A percentile compares a stretch with the other conserved stretches of the same genome.
These are phyloP conservation scores for Peromyscus polionotus DNA, from an alignment of 2,113 vertebrate species.

Conservation along the genomic window DNA sequence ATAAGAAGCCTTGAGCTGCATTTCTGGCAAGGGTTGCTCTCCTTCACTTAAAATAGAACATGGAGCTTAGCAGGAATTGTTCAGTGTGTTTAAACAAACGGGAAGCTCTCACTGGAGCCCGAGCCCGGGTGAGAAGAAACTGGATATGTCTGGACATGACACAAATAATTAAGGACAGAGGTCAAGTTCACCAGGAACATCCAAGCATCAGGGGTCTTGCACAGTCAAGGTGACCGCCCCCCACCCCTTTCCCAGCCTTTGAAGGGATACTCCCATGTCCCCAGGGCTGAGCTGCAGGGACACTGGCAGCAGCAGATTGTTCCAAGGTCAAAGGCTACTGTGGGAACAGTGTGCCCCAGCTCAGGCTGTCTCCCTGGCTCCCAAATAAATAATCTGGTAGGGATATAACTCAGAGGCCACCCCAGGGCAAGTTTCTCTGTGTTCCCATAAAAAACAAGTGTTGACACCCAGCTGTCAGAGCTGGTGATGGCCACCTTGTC, in stretches of 20 bases:
- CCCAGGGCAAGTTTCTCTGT: neutral
- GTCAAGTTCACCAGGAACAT: neutral
- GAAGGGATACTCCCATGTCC: rapidly evolving
- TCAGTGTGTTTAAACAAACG: no score
- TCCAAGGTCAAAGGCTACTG: neutral
- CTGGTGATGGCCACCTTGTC: rapidly evolving
- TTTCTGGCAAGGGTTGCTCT: neutral
- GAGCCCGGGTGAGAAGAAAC: neutral
- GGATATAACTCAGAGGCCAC: neutral
- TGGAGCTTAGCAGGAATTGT: neutral
- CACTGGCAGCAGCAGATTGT: neutral
- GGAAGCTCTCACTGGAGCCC: neutral
- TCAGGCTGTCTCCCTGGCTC: neutral
- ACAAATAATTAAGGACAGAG: neutral
- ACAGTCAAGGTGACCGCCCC: neutral
- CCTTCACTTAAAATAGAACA: neutral
- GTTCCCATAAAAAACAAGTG: neutral
- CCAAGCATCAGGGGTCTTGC: neutral
- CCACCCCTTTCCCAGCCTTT: neutral
- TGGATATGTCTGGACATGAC: rapidly evolving
- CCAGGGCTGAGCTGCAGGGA: neutral
- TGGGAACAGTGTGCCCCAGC: neutral
- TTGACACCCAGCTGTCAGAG: neutral
- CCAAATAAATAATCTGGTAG: neutral
- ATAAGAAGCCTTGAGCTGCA: no score